These are phyloP conservation scores for Periophthalmodon schlosseri DNA, from an alignment of 2,113 vertebrate genomes.

Conservation along the genomic window DNA sequence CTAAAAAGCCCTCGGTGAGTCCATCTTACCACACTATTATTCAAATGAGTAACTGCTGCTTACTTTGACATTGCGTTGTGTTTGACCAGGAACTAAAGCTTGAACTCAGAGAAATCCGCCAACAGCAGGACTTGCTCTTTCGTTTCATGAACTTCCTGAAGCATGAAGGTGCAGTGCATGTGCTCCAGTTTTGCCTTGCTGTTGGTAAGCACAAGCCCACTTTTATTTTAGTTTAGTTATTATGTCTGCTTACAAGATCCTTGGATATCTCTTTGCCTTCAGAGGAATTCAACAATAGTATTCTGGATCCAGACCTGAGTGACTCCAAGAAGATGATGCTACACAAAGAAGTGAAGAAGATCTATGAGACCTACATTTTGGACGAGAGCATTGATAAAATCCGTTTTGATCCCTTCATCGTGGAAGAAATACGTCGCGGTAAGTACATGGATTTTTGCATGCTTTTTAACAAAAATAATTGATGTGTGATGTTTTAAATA, in stretches of 20 bases:
- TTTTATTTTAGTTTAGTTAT: background rate
- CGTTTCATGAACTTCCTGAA: slow-evolving; percentile 99
- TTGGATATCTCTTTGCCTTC: slow-evolving; percentile 9
- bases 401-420: slow-evolving; percentile 93
- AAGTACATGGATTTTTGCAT: slow-evolving; percentile 58
- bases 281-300: slow-evolving; percentile 98
- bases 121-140: slow-evolving; percentile 95
- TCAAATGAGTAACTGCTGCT: background rate
- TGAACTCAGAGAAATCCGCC: slow-evolving; percentile 93
- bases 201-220: slow-evolving; percentile 81
- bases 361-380: slow-evolving; percentile 95
- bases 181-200: slow-evolving; percentile 94
- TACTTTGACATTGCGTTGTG: background rate
- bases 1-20: slow-evolving; percentile 90
- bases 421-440: slow-evolving; percentile 95
- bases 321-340: slow-evolving; percentile 88
- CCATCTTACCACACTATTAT: background rate
- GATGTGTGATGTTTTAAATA: background rate
- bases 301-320: slow-evolving; percentile 89
- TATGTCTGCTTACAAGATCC: background rate
- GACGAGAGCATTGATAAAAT: slow-evolving; percentile 98
- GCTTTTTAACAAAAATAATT: background rate
- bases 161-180: slow-evolving; percentile 94
- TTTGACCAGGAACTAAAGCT: slow-evolving; percentile 86
- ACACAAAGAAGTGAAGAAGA: slow-evolving; percentile 93